phyloP scores from a whole-genome alignment of 2,797 vertebrate genomes.

The Phalloptychus januarius region DNA sequence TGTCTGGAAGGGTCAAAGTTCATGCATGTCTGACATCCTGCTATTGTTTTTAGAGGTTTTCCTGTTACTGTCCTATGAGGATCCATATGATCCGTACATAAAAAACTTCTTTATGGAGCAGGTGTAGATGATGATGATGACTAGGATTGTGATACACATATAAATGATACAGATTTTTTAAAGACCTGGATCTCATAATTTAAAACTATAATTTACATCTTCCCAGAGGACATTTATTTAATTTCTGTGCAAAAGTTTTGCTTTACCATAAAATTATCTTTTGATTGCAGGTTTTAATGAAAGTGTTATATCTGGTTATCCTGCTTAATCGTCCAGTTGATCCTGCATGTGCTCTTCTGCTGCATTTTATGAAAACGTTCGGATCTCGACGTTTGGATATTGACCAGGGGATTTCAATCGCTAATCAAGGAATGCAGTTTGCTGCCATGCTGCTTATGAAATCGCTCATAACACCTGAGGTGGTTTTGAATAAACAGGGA shows the following conservation, averaged over 20 bases:
- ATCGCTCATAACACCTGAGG: neutral
- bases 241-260: neutral
- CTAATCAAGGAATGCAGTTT: no score
- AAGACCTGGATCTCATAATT: constrained; percentile 17
- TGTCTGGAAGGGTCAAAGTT: constrained; percentile 53
- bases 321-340: no score
- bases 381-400: no score
- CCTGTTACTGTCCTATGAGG: constrained; percentile 62
- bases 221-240: neutral
- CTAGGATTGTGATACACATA: constrained; percentile 37
- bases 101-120: constrained; percentile 42
- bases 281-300: neutral
- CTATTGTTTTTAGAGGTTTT: constrained; percentile 69
- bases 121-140: constrained; percentile 55
- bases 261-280: neutral
- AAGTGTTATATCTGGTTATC: neutral
- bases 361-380: no score
- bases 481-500: no score
- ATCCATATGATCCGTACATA: constrained; percentile 41
- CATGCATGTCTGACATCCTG: constrained; percentile 69
- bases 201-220: constrained; percentile 14
- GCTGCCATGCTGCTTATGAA: no score
- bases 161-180: neutral
- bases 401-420: no score
- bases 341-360: no score